Evolutionary conservation across 1,140 invertebrate species (phyloP), one percentile per base, ranked within the genome.

Genomic region (Papilio dardanus): DNA sequence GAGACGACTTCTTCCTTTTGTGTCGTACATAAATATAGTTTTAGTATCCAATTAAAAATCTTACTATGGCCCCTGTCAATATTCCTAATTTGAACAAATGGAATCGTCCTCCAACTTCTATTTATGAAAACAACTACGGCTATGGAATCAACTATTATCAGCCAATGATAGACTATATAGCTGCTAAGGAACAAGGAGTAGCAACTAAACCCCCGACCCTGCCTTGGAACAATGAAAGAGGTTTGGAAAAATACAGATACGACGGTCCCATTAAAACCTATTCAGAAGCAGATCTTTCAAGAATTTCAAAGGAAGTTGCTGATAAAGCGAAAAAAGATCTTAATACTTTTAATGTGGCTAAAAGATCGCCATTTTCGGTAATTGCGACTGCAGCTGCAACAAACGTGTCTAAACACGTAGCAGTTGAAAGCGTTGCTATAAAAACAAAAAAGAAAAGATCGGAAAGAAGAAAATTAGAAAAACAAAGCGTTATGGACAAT

Each of bases 121-220:
- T 96, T 30, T 97, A 97, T 86, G 95, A 96, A 78, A 95, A 96
- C 85, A 97, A 97, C 91, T 97, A 97, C 90, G 95, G 95, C 40
- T 96, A 96, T 79, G 96, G 96, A 5, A 96, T 97, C 69, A 96
- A 97, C 85, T 97, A 95, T 87, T 97, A 97, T 88, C 96, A 97
- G 84, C 96, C 96, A 12, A 97, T 97, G 96, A 95, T 97, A 76
- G 96, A 97, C 84, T 97, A 97, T 81, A 95, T 97, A 74, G 95
- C 96, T 81, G 93, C 92, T 24, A 95, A 94, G 86, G 88, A 93
- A 85, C 81, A 93, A 81, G 93, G 94, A 73, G 69, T 87, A 62
- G 75, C 89, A 71, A 81, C 88, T 42, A 93, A 94, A 77, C 87
- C 94, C 24, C 96, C 96, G 50, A 95, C 96, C 86, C 92, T 97